Evolutionary conservation across 2,888 invertebrate species (phyloP), one percentile per base, ranked within the genome.

Genomic region (Brachyopa scutellaris): DNA sequence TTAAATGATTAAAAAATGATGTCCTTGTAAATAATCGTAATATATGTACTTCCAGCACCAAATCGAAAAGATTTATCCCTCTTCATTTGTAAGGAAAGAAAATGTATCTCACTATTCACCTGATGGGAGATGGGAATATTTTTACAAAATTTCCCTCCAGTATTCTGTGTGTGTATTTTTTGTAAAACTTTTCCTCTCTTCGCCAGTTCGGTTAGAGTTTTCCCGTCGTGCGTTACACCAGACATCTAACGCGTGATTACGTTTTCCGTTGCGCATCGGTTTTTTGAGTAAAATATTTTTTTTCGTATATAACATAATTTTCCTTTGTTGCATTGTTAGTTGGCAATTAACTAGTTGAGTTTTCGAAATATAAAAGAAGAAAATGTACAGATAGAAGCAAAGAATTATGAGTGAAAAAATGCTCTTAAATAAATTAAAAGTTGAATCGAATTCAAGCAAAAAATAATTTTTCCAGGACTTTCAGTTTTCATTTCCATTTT

Each of bases 231-330:
- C 82, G 82, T 82, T 82, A 82, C 82, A 77, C 64, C 53, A 61
- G 51, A 70, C 40, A 77, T 47, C 38, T 59, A 66, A 36, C 70
- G 77, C 70, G 70, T 77, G 82, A 51, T 82, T 82, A 77, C 17
- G 66, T 77, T 77, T 77, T 77, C 77, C 70, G 82, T 82, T 77
- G 82, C 77, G 77, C 77, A 82, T 82, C 82, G 77, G 82, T 82
- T 82, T 82, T 82, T 77, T 82, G 23, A 77, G 77, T 70, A 77
- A 70, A 67, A 69, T 38, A 55, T 29, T 51, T 49, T 38, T 19
- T 64, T 42, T 21, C 19, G 33, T 29, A 59, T 33, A 36, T 40
- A 21, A 33, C 11, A 19, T 51, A 15, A 26, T 66, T 38, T 42
- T 29, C 19, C 15, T 31, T 70, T 70, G 31, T 76, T 74, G 49